Conservation (phyloP, 2,113 vertebrate species). For the Loxodonta africana region DNA sequence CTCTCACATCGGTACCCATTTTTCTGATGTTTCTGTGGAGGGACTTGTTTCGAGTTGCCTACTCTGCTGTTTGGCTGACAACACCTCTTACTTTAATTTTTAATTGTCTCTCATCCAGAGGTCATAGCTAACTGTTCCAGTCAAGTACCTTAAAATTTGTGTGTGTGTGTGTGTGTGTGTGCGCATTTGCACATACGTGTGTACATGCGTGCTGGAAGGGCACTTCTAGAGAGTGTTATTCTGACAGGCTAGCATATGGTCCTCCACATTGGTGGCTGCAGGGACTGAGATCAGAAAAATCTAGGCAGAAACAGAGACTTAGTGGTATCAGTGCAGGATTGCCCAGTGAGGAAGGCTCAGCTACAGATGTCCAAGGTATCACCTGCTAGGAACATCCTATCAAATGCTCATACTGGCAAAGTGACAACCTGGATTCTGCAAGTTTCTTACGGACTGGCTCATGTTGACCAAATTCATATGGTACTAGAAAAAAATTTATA, state of each 20-base stretch:
- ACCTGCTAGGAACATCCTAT: neutral
- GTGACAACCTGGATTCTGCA: too few species aligned
- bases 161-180: neutral
- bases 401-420: neutral
- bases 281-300: neutral
- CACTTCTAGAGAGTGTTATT: neutral
- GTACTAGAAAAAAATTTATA: neutral
- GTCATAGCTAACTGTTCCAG: neutral
- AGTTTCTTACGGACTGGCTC: neutral
- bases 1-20: neutral
- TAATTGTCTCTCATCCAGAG: neutral
- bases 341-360: neutral
- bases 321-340: too few species aligned
- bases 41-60: neutral
- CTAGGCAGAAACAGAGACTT: neutral
- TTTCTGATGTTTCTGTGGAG: neutral
- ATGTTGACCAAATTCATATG: neutral
- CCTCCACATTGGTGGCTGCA: neutral
- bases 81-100: neutral
- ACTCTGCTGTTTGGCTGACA: neutral
- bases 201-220: neutral
- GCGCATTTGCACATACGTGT: neutral
- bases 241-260: neutral
- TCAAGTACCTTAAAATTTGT: neutral
- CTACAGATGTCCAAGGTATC: neutral